Conservation (phyloP, 1,140 invertebrate species). For the Glossosoma conforme region DNA sequence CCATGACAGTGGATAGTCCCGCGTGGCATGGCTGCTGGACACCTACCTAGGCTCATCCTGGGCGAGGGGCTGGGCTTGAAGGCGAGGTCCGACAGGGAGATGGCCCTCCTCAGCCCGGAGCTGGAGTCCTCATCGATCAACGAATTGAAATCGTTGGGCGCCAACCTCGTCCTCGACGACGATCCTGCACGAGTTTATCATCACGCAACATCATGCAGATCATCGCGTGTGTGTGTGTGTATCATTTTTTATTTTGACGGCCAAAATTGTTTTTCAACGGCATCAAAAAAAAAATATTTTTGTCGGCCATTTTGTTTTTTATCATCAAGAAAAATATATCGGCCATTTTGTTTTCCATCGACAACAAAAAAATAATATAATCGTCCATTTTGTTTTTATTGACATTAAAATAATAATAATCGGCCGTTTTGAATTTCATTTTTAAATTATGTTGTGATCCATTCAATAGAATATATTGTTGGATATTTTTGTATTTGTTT, state of each 20-base stretch:
- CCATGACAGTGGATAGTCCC: too few relatives aligned
- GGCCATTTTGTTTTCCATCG: too few relatives aligned
- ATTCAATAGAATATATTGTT: too few relatives aligned
- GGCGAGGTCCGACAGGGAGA: slow-evolving; percentile 48
- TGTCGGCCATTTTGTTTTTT: neutral
- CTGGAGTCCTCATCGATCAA: slow-evolving; percentile 38
- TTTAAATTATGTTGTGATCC: too few relatives aligned
- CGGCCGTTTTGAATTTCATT: too few relatives aligned
- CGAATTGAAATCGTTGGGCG: slow-evolving; percentile 26
- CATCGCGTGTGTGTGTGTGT: neutral
- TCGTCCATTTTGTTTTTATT: too few relatives aligned
- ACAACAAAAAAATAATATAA: too few relatives aligned
- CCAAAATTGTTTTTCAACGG: slow-evolving; percentile 4
- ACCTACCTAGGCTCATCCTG: slow-evolving; percentile 45
- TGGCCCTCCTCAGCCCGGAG: slow-evolving; percentile 44
- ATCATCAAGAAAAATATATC: too few relatives aligned
- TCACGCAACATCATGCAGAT: slow-evolving; percentile 24
- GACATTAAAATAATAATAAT: too few relatives aligned
- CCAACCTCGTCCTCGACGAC: slow-evolving; percentile 20
- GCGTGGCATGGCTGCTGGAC: slow-evolving; percentile 5
- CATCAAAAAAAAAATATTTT: slow-evolving; percentile 21
- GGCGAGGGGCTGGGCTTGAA: slow-evolving; percentile 48
- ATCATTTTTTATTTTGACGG: too few relatives aligned
- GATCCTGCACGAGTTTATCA: neutral
- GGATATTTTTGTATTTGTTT: too few relatives aligned